A percentile compares a stretch with the other conserved stretches of the same genome.
Evolutionary conservation across 2,888 invertebrate species (phyloP).

Genomic region (Helobdella robusta): DNA sequence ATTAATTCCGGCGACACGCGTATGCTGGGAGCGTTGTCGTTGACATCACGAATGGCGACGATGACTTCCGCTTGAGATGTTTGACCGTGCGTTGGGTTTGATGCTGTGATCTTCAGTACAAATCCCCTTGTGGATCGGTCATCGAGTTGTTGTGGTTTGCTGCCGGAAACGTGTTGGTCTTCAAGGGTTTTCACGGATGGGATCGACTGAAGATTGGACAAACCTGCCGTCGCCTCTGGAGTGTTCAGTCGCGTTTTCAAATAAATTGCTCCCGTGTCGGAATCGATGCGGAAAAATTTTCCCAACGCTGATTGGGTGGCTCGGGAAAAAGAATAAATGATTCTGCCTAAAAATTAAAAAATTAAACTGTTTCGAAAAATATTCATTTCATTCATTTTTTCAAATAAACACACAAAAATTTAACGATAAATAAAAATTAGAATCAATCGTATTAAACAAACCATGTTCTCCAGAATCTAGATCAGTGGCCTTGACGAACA

Average conservation of each 20-base stretch:
- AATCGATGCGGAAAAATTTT: constrained; percentile 16
- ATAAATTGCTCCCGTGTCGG: constrained; percentile 8
- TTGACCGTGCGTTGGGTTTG: constrained; percentile 6
- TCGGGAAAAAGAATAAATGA: constrained; percentile 14
- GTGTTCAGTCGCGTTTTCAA: constrained; percentile 14
- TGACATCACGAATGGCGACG: constrained; percentile 6
- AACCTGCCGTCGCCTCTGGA: neutral
- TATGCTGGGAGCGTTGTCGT: constrained; percentile 18
- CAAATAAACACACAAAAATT: neutral
- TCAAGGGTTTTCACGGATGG: neutral
- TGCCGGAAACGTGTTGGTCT: neutral
- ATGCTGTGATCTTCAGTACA: constrained; percentile 9
- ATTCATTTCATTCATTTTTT: neutral
- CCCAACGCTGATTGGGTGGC: constrained; percentile 10
- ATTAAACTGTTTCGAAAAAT: neutral
- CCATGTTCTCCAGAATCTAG: constrained; percentile 18
- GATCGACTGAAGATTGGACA: neutral
- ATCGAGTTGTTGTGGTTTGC: neutral
- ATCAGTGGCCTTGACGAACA: constrained; percentile 9
- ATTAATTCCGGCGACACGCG: constrained; percentile 21
- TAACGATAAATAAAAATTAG: neutral
- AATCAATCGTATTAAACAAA: neutral
- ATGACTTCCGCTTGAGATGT: constrained; percentile 2
- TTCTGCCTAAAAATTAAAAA: constrained; percentile 15
- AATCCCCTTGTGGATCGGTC: constrained; percentile 4